Evolutionary conservation across 1,140 invertebrate genomes (phyloP).

Genomic region (Caenorhabditis elegans): DNA sequence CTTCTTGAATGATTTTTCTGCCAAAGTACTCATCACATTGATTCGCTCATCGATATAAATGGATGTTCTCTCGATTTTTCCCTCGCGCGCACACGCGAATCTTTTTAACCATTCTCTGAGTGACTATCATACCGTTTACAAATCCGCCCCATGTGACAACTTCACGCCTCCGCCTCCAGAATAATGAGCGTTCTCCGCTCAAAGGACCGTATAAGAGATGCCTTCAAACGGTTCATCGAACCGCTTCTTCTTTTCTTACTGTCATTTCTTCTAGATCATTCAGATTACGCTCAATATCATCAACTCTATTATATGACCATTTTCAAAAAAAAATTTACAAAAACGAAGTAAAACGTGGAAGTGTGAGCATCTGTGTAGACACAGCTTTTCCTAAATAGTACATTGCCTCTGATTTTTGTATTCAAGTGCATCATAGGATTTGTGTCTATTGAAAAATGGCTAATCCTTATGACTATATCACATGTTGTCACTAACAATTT

Average conservation of each 20-base stretch:
- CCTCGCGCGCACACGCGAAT: background rate
- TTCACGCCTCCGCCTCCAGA: conserved; percentile 16
- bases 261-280: background rate
- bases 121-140: conserved; percentile 18
- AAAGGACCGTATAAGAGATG: conserved; percentile 25
- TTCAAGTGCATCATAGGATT: too few relatives aligned
- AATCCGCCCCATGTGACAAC: background rate
- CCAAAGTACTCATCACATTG: background rate
- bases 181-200: conserved; percentile 10
- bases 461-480: too few relatives aligned
- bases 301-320: too few relatives aligned
- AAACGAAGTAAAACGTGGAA: too few relatives aligned
- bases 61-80: background rate
- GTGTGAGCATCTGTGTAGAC: too few relatives aligned
- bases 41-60: background rate
- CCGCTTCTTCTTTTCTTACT: background rate
- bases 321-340: too few relatives aligned
- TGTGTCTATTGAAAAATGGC: too few relatives aligned
- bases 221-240: background rate
- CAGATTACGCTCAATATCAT: too few relatives aligned
- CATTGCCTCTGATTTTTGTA: too few relatives aligned
- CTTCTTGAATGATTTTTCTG: background rate
- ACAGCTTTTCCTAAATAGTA: too few relatives aligned
- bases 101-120: conserved; percentile 24
- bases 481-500: too few relatives aligned